Evolutionary conservation across 2,113 vertebrate species (phyloP), one percentile per base, ranked within the genome.

Genomic region (Coregonus clupeaformis): DNA sequence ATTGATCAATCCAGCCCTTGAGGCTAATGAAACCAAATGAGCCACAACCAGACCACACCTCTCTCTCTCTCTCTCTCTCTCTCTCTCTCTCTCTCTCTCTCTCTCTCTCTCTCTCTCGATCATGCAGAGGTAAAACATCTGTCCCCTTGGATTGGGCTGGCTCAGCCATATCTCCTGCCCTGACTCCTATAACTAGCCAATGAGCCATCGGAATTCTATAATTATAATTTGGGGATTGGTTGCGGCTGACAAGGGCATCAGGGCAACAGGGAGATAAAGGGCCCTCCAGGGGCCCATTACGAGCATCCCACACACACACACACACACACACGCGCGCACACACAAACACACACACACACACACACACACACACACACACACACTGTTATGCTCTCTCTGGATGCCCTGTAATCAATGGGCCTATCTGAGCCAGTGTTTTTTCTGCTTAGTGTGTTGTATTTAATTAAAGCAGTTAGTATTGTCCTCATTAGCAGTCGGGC

Each of bases 121-220:
- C n/a, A n/a, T n/a, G n/a, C n/a, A n/a, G n/a, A n/a, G n/a, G n/a
- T n/a, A n/a, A n/a, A n/a, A n/a, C n/a, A n/a, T n/a, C n/a, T n/a
- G n/a, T n/a, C 45, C 45, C 45, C 6, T 22, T 7, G 18, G 5
- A 60, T 60, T 60, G 57, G 57, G 57, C 57, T 59, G 57, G 16
- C 57, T 59, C 18, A 59, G 57, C 18, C 18, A 59, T 59, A 59
- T 60, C n/a, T 60, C n/a, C 18, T 22, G 57, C 57, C 57, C n/a
- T 60, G 57, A 24, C 20, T 60, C n/a, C 6, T 60, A 60, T 83
- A 88, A 85, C 82, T 79, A 85, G 79, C 86, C 89, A 91, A 85
- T 85, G 83, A 90, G 82, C 84, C 86, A 90, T 83, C 63, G 85
- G 84, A 92, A 90, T 90, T 82, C 91, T 86, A 88, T 92, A 90